phyloP scores from a whole-genome alignment of 1,140 invertebrate species.

The Drosophila watanabei region DNA sequence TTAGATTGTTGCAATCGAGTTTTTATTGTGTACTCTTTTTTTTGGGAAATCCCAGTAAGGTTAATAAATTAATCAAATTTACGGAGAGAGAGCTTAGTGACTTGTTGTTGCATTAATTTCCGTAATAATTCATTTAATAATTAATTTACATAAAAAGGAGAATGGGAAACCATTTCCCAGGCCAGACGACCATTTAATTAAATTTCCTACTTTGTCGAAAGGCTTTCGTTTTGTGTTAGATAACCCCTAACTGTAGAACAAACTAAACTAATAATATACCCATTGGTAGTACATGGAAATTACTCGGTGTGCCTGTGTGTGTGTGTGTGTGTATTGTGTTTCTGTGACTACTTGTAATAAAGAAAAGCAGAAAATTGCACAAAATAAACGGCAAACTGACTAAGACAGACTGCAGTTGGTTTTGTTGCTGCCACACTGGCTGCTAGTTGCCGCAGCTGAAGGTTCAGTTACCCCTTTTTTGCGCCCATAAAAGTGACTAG shows the following conservation, averaged over 20 bases:
- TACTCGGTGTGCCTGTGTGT: conserved; percentile 7
- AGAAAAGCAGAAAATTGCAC: conserved; percentile 37
- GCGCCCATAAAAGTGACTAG: conserved; percentile 57
- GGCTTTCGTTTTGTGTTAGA: neutral
- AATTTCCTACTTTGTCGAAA: neutral
- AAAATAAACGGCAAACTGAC: conserved; percentile 40
- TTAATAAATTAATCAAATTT: neutral
- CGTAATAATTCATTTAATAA: neutral
- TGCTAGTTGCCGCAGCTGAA: conserved; percentile 20
- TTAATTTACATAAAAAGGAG: neutral
- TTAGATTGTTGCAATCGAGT: conserved; percentile 6
- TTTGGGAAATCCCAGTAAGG: conserved; percentile 8
- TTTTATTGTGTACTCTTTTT: conserved; percentile 6
- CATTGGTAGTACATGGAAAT: conserved; percentile 7
- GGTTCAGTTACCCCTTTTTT: conserved; percentile 65
- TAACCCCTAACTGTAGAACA: neutral
- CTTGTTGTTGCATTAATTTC: neutral
- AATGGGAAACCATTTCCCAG: too few species aligned
- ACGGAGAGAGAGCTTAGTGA: neutral
- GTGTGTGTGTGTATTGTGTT: conserved; percentile 12
- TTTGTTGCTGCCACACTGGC: conserved; percentile 8
- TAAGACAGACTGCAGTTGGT: conserved; percentile 25
- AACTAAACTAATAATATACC: conserved; percentile 11
- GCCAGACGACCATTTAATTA: neutral
- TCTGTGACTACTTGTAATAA: conserved; percentile 42